These are phyloP conservation scores for Drosophila aff. DNA, from an alignment of 1,140 invertebrate species.

Conservation along the genomic window DNA sequence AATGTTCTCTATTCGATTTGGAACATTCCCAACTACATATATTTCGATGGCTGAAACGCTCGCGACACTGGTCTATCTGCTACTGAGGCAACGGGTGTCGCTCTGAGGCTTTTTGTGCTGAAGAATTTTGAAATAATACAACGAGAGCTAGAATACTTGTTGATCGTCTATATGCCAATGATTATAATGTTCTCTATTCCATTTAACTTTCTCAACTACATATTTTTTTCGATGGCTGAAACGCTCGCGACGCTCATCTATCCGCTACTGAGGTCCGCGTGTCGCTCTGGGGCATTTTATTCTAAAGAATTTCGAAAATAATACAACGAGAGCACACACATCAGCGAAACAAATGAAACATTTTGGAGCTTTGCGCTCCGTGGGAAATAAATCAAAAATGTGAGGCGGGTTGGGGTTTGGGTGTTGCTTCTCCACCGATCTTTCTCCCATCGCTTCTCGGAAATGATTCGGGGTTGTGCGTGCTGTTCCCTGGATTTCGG, in stretches of 20 bases:
- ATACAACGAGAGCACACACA: conserved; percentile 46
- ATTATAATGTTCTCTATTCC: conserved; percentile 44
- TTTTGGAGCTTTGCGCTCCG: conserved; percentile 21
- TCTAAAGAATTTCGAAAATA: conserved; percentile 67
- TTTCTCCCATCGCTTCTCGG: conserved; percentile 29
- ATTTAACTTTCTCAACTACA: conserved; percentile 28
- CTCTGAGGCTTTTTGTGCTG: conserved; percentile 66
- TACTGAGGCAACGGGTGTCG: conserved; percentile 58
- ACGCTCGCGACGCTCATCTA: conserved; percentile 71
- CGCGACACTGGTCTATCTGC: conserved; percentile 71
- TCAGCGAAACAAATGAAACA: conserved; percentile 17
- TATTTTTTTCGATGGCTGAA: conserved; percentile 43
- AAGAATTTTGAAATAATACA: conserved; percentile 67
- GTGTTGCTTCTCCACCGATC: conserved; percentile 1
- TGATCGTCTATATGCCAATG: conserved; percentile 29
- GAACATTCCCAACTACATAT: conserved; percentile 27
- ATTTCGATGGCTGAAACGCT: conserved; percentile 53
- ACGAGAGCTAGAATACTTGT: conserved; percentile 22
- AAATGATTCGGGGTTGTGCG: conserved; percentile 30
- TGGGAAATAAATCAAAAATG: conserved; percentile 71
- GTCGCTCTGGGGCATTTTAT: conserved; percentile 64
- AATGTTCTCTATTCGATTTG: conserved; percentile 31
- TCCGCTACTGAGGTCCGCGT: conserved; percentile 65
- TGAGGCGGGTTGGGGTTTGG: not conserved
- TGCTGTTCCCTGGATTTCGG: conserved; percentile 27